A percentile compares a stretch with the other conserved stretches of the same genome.
These are phyloP conservation scores for Gambusia holbrooki DNA, from an alignment of 2,113 vertebrate genomes.

Conservation along the genomic window DNA sequence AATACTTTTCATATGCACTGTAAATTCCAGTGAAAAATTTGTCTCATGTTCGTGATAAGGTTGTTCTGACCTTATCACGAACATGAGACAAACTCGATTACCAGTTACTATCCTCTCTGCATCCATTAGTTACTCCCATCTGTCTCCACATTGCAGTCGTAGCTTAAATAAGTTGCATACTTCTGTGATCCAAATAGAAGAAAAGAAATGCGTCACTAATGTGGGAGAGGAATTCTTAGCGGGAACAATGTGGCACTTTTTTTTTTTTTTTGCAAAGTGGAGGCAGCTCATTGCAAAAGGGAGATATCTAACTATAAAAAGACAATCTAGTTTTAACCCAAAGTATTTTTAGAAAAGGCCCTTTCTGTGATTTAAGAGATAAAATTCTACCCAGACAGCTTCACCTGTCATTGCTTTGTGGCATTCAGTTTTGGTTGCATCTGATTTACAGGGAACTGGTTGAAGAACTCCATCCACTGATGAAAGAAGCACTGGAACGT, in stretches of 20 bases:
- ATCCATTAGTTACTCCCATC: slow-evolving; percentile 18
- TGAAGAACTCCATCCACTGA: slow-evolving; percentile 97
- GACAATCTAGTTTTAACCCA: slow-evolving; percentile 53
- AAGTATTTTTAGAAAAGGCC: slow-evolving; percentile 33
- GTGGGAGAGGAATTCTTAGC: slow-evolving; percentile 28
- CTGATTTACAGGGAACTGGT: slow-evolving; percentile 88
- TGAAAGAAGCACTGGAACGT: slow-evolving; percentile 98
- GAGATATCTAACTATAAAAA: slow-evolving; percentile 45
- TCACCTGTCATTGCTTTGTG: slow-evolving; percentile 13
- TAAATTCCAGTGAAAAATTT: background rate
- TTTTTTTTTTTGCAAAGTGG: slow-evolving; percentile 32
- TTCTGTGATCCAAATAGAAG: slow-evolving; percentile 28
- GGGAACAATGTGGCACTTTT: slow-evolving; percentile 14
- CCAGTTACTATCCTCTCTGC: slow-evolving; percentile 10
- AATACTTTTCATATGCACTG: background rate
- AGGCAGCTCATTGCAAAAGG: slow-evolving; percentile 45
- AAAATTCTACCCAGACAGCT: slow-evolving; percentile 26
- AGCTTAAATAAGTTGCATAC: slow-evolving; percentile 50
- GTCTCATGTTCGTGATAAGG: background rate
- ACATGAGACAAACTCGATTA: slow-evolving; percentile 5
- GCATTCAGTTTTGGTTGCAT: background rate
- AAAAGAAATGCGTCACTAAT: slow-evolving; percentile 13
- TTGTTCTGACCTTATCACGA: slow-evolving; percentile 18
- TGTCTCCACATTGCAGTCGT: slow-evolving; percentile 57
- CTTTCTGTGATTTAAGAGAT: slow-evolving; percentile 55